phyloP scores from a whole-genome alignment of 1,140 invertebrate genomes.

The Venturia canescens region DNA sequence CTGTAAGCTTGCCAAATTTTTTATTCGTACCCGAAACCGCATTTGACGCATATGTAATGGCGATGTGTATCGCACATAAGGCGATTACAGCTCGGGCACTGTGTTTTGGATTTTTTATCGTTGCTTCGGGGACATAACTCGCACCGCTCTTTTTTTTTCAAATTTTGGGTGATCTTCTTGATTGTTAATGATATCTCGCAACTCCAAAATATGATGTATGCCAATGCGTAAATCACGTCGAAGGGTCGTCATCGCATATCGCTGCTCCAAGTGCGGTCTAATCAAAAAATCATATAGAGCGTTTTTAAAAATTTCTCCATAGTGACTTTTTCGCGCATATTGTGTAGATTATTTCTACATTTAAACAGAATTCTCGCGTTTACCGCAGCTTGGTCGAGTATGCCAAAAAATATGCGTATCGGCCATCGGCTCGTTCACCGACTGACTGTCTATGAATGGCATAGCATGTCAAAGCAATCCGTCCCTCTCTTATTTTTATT shows the following conservation, averaged over 20 bases:
- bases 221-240: constrained; percentile 21
- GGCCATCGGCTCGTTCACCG: constrained; percentile 11
- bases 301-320: constrained; percentile 29
- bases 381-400: constrained; percentile 50
- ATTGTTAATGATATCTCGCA: neutral
- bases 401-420: constrained; percentile 35
- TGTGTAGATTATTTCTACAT: constrained; percentile 6
- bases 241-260: neutral
- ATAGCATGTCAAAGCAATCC: constrained; percentile 9
- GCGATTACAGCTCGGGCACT: constrained; percentile 32
- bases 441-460: constrained; percentile 22
- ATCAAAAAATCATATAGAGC: constrained; percentile 34
- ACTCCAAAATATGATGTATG: constrained; percentile 39
- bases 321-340: neutral
- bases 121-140: constrained; percentile 18
- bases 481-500: too few species aligned
- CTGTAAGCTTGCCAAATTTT: too few species aligned
- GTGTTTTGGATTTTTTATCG: constrained; percentile 34
- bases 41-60: constrained; percentile 34
- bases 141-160: constrained; percentile 30
- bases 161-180: neutral
- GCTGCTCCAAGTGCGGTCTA: constrained; percentile 16
- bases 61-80: constrained; percentile 48
- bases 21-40: constrained; percentile 5
- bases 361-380: constrained; percentile 49